These are phyloP conservation scores for Cydia fagiglandana DNA, from an alignment of 1,140 invertebrate species.

Conservation along the genomic window DNA sequence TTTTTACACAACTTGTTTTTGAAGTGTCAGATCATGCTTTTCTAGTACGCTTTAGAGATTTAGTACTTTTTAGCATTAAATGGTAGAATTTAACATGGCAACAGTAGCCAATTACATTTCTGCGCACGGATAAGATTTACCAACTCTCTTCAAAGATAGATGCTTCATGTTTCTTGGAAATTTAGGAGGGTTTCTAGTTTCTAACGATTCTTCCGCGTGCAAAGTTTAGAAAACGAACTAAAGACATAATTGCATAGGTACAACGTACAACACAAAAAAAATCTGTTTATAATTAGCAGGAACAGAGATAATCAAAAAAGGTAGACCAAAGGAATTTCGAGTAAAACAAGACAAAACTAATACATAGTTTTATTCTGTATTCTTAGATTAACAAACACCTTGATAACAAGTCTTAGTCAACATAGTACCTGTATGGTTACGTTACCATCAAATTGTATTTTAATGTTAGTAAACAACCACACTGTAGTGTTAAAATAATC, in stretches of 20 bases:
- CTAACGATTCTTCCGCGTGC: too few species aligned
- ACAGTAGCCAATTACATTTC: not conserved
- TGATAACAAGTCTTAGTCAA: not conserved
- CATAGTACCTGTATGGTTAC: not conserved
- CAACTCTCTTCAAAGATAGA: not conserved
- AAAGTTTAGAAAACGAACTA: too few species aligned
- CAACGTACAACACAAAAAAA: too few species aligned
- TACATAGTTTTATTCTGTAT: too few species aligned
- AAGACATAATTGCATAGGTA: too few species aligned
- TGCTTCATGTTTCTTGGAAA: too few species aligned
- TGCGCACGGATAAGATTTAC: not conserved
- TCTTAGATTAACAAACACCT: too few species aligned
- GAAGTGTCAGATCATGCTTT: conserved; percentile 2
- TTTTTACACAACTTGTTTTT: conserved; percentile 22
- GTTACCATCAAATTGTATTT: not conserved
- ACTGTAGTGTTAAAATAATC: not conserved
- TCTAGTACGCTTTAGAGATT: not conserved
- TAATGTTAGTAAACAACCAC: not conserved
- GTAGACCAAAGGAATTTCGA: too few species aligned
- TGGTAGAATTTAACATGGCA: not conserved
- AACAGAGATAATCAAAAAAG: too few species aligned
- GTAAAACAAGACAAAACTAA: too few species aligned
- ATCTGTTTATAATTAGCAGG: too few species aligned
- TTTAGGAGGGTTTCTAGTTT: too few species aligned
- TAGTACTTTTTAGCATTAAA: not conserved